phyloP scores from a whole-genome alignment of 2,888 invertebrate species.

The Cephalotes varians region DNA sequence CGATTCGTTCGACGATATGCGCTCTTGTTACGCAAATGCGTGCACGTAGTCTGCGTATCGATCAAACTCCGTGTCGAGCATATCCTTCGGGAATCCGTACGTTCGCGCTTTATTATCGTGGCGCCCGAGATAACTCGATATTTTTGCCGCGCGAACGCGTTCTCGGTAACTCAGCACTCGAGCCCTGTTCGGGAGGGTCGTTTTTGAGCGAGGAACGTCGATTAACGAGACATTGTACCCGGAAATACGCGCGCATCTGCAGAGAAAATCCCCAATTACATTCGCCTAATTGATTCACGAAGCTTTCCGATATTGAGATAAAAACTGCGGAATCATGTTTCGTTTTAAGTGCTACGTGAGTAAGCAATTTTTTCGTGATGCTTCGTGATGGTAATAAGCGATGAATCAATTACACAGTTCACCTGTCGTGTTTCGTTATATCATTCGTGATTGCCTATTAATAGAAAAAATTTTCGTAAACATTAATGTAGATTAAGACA shows the following conservation, averaged over 20 bases:
- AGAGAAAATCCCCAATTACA: slow-evolving; percentile 11
- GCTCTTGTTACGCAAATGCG: slow-evolving; percentile 63
- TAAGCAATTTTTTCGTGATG: slow-evolving; percentile 3
- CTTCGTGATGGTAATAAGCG: slow-evolving; percentile 1
- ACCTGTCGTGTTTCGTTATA: background rate
- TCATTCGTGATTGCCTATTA: background rate
- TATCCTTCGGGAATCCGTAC: slow-evolving; percentile 54
- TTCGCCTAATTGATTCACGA: background rate
- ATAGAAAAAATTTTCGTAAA: background rate
- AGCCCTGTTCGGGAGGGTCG: slow-evolving; percentile 52
- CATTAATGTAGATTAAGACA: slow-evolving; percentile 1
- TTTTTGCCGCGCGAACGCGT: slow-evolving; percentile 62
- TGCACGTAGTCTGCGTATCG: background rate
- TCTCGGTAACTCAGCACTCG: slow-evolving; percentile 54
- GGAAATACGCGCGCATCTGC: slow-evolving; percentile 1
- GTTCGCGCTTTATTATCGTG: slow-evolving; percentile 61
- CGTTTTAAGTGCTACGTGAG: background rate
- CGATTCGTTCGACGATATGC: slow-evolving; percentile 52
- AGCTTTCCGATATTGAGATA: background rate
- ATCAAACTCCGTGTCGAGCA: slow-evolving; percentile 3
- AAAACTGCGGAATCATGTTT: slow-evolving; percentile 23
- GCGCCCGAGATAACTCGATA: slow-evolving; percentile 64
- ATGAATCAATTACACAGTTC: slow-evolving; percentile 8
- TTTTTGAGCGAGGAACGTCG: slow-evolving; percentile 48
- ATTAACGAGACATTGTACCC: slow-evolving; percentile 59